Conservation (phyloP, 1,140 invertebrate species). For the Lanistes nyassanus region DNA sequence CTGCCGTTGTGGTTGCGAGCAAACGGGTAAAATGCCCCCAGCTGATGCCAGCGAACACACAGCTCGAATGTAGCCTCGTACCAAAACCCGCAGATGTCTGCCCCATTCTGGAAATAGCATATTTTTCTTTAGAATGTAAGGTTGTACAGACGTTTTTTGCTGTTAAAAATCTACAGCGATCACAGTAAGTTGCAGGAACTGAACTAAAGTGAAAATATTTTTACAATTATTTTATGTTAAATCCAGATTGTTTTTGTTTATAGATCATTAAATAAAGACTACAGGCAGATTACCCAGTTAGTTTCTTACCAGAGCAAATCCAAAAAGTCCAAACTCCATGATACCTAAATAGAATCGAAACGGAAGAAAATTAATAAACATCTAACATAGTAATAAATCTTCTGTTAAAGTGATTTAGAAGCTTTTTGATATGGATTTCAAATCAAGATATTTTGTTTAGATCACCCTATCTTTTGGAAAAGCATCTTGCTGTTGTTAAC, state of each 20-base stretch:
- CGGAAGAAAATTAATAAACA: background rate
- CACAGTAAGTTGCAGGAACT: background rate
- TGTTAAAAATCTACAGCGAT: background rate
- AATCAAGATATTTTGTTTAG: too few species aligned
- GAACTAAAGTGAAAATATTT: background rate
- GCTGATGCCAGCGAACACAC: constrained; percentile 54
- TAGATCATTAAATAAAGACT: too few species aligned
- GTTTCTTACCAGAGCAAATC: constrained; percentile 69
- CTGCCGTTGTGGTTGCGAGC: constrained; percentile 51
- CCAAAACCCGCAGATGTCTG: constrained; percentile 59
- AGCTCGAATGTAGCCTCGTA: constrained; percentile 45
- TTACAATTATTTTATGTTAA: too few species aligned
- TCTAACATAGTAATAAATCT: background rate
- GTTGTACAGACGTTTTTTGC: background rate
- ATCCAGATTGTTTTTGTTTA: too few species aligned
- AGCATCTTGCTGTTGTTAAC: too few species aligned
- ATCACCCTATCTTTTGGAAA: too few species aligned
- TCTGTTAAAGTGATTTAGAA: background rate
- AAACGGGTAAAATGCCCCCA: constrained; percentile 59
- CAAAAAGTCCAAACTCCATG: constrained; percentile 84
- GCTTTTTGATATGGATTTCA: too few species aligned
- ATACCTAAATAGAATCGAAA: constrained; percentile 50
- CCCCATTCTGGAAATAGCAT: constrained; percentile 36
- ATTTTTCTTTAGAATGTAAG: background rate
- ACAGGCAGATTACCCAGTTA: too few species aligned